These are phyloP conservation scores for Allacma fusca DNA, from an alignment of 2,888 invertebrate species.

Conservation along the genomic window DNA sequence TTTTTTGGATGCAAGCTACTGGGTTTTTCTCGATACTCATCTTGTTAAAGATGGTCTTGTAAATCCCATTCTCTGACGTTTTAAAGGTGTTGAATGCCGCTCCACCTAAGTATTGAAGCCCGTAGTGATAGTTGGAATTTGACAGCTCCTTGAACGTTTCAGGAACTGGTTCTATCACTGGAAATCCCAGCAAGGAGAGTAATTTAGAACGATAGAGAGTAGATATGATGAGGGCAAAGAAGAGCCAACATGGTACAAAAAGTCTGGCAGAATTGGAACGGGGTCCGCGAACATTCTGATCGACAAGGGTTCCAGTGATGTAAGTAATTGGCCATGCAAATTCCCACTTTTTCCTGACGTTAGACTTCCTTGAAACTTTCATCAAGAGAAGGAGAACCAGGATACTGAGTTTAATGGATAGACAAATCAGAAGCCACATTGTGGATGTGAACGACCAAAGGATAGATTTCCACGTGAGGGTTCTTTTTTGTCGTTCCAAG, in stretches of 20 bases:
- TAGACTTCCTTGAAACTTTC: not conserved
- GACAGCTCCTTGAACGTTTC: constrained; percentile 50
- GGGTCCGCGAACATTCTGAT: not conserved
- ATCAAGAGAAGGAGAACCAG: not conserved
- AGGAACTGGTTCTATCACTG: constrained; percentile 46
- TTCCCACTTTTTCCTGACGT: not conserved
- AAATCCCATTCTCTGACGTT: constrained; percentile 49
- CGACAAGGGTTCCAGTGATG: not conserved
- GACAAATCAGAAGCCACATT: not conserved
- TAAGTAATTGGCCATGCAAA: not conserved
- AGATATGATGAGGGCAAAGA: constrained; percentile 12
- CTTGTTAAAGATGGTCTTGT: constrained; percentile 34
- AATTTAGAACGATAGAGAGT: constrained; percentile 55
- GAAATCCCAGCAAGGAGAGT: constrained; percentile 50
- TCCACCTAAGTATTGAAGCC: constrained; percentile 51
- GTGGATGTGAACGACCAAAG: constrained; percentile 10
- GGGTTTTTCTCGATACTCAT: constrained; percentile 10
- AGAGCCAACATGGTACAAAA: constrained; percentile 1
- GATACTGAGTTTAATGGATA: not conserved
- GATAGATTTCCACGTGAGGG: not conserved
- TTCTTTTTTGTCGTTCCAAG: not conserved
- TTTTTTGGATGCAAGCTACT: constrained; percentile 3
- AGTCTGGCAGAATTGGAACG: not conserved
- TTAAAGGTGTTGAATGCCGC: constrained; percentile 50
- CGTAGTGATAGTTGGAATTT: constrained; percentile 43